Conservation (phyloP, 2,888 invertebrate genomes). For the Molorchus minor region DNA sequence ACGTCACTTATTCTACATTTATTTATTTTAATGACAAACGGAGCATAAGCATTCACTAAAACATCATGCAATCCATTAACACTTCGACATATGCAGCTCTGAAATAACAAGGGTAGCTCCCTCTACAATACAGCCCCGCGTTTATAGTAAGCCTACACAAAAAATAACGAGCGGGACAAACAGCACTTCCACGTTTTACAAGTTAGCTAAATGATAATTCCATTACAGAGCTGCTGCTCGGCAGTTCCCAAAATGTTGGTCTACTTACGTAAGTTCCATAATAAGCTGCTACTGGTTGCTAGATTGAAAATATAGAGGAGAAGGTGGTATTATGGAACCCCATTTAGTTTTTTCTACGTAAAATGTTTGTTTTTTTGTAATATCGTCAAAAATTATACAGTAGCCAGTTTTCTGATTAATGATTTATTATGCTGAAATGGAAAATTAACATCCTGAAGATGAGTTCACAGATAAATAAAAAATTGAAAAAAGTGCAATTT, state of each 20-base stretch:
- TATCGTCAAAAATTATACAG: too few relatives aligned
- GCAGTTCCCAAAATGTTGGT: constrained; percentile 25
- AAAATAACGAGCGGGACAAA: constrained; percentile 57
- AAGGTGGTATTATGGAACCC: too few relatives aligned
- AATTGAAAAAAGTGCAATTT: too few relatives aligned
- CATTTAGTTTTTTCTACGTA: too few relatives aligned
- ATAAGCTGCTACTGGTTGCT: too few relatives aligned
- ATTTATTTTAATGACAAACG: constrained; percentile 24
- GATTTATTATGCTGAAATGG: too few relatives aligned
- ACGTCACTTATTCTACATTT: constrained; percentile 3
- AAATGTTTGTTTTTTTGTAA: too few relatives aligned
- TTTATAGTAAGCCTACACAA: constrained; percentile 51
- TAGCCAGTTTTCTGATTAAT: too few relatives aligned
- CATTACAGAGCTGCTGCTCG: constrained; percentile 45
- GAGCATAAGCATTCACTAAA: constrained; percentile 26
- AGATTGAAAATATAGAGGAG: too few relatives aligned
- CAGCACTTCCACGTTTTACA: constrained; percentile 56
- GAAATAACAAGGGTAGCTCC: constrained; percentile 56
- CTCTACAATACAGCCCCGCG: constrained; percentile 48
- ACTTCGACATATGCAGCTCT: constrained; percentile 51
- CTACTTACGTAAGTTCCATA: too few relatives aligned
- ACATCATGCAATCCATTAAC: constrained; percentile 50
- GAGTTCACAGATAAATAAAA: too few relatives aligned
- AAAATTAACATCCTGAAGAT: too few relatives aligned
- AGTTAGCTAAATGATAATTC: constrained; percentile 59